Evolutionary conservation across 2,888 invertebrate genomes (phyloP).

Genomic region (Neocrepidodera transversa): DNA sequence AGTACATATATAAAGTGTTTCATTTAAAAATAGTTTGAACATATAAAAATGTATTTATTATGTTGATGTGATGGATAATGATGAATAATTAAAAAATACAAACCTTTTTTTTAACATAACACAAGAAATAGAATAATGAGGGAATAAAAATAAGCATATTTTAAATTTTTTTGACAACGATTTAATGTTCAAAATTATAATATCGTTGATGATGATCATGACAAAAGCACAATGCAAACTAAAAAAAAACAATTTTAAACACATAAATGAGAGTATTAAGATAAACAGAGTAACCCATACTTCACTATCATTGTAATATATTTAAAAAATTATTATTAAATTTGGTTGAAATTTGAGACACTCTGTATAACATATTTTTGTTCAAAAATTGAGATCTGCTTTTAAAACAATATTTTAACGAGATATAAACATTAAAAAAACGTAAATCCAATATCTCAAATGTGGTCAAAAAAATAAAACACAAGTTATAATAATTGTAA

Average conservation of each 20-base stretch:
- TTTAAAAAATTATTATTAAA: too few relatives aligned
- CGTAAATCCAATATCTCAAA: background rate
- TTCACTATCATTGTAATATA: background rate
- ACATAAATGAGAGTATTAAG: background rate
- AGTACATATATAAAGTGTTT: background rate
- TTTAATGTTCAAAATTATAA: slow-evolving; percentile 22
- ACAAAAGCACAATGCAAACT: slow-evolving; percentile 11
- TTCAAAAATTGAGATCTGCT: background rate
- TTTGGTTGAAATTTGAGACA: background rate
- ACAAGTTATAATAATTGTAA: too few relatives aligned
- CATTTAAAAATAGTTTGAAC: background rate
- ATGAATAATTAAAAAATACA: slow-evolving; percentile 11
- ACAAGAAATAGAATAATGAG: background rate
- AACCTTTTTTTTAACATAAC: slow-evolving; percentile 2
- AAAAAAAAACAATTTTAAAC: slow-evolving; percentile 4
- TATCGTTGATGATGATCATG: slow-evolving; percentile 25
- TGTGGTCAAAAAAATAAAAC: background rate
- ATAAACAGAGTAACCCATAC: slow-evolving; percentile 1
- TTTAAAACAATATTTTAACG: background rate
- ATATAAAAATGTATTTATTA: background rate
- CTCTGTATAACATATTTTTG: background rate
- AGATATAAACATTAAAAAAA: background rate
- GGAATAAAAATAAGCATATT: slow-evolving; percentile 14
- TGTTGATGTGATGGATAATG: background rate
- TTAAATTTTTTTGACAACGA: slow-evolving; percentile 18